Conservation (phyloP, 2,888 invertebrate genomes). For the Phortica okadai region DNA sequence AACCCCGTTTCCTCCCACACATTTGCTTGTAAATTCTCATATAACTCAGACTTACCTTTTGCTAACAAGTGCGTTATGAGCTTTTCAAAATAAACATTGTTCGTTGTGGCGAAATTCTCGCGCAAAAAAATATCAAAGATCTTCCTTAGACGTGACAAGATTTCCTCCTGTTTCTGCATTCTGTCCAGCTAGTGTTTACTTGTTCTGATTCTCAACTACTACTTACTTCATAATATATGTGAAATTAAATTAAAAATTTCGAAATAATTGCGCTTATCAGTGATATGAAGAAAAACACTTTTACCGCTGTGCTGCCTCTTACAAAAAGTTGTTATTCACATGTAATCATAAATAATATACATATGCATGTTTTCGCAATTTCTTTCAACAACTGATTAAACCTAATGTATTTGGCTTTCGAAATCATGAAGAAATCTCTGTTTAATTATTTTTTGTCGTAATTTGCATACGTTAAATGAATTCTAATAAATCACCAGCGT, state of each 20-base stretch:
- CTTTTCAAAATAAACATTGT: conserved; percentile 82
- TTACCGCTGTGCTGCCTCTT: background rate
- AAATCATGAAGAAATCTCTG: too few relatives aligned
- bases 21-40: background rate
- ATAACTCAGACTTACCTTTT: conserved; percentile 74
- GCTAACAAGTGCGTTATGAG: conserved; percentile 80
- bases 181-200: conserved; percentile 8
- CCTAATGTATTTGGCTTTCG: too few relatives aligned
- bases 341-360: too few relatives aligned
- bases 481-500: too few relatives aligned
- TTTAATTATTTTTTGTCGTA: too few relatives aligned
- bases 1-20: background rate
- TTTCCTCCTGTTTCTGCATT: conserved; percentile 64
- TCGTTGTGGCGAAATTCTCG: conserved; percentile 66
- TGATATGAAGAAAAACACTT: background rate
- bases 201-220: background rate
- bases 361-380: too few relatives aligned
- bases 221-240: background rate
- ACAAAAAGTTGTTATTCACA: too few relatives aligned
- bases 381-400: too few relatives aligned
- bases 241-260: background rate
- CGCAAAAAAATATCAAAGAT: conserved; percentile 70
- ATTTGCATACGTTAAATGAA: too few relatives aligned
- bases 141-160: conserved; percentile 59
- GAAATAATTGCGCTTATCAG: conserved; percentile 20